Conservation (phyloP, 2,113 vertebrate species). For the Gambusia holbrooki region DNA sequence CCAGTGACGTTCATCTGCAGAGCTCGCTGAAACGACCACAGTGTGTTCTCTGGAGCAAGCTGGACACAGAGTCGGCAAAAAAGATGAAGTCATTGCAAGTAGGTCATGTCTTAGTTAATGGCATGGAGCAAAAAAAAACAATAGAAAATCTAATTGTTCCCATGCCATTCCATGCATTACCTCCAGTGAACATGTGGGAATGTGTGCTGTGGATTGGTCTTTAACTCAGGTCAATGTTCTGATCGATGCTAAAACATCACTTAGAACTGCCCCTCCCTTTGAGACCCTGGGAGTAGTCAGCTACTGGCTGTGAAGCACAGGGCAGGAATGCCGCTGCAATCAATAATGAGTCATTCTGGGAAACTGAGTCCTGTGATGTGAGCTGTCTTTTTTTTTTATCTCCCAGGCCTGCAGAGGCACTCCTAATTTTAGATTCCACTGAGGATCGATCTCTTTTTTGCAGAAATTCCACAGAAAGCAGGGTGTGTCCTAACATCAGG, state of each 20-base stretch:
- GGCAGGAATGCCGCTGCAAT: slow-evolving; percentile 50
- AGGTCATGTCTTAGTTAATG: background rate
- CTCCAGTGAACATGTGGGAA: background rate
- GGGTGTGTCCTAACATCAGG: slow-evolving; percentile 23
- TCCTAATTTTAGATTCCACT: slow-evolving; percentile 62
- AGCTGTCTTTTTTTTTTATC: slow-evolving; percentile 11
- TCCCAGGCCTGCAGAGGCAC: slow-evolving; percentile 32
- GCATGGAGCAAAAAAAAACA: background rate
- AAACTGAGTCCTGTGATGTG: slow-evolving; percentile 54
- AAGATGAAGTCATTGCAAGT: background rate
- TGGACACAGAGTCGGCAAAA: slow-evolving; percentile 56
- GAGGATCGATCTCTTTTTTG: slow-evolving; percentile 47
- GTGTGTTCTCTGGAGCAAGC: slow-evolving; percentile 95
- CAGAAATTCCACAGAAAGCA: slow-evolving; percentile 33
- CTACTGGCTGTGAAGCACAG: slow-evolving; percentile 18
- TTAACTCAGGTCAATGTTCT: slow-evolving; percentile 20
- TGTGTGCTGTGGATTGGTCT: slow-evolving; percentile 13
- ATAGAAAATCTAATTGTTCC: background rate
- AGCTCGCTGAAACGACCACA: slow-evolving; percentile 94
- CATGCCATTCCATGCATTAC: background rate
- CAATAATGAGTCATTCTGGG: slow-evolving; percentile 63
- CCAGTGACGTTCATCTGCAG: slow-evolving; percentile 88
- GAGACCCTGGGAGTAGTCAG: slow-evolving; percentile 27
- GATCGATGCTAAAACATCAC: slow-evolving; percentile 42
- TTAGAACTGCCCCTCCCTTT: slow-evolving; percentile 23